Percentiles rank a stretch among this genome's conserved stretches.
Conservation (phyloP, 2,888 invertebrate genomes). For the Encarsia formosa region DNA sequence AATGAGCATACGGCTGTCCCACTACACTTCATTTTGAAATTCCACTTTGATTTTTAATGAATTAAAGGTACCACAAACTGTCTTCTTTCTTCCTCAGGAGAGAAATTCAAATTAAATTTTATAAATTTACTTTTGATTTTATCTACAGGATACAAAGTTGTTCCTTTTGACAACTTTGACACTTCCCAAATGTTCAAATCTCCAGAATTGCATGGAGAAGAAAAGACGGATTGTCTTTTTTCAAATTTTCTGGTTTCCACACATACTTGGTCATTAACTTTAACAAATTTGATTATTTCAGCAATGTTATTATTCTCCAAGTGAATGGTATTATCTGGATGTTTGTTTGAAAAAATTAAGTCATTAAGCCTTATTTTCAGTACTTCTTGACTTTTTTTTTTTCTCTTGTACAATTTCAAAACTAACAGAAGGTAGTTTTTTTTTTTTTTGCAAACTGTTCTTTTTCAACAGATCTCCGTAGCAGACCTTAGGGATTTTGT, state of each 20-base stretch:
- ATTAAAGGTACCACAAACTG: neutral
- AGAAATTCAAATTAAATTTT: neutral
- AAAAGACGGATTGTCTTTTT: neutral
- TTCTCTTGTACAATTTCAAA: neutral
- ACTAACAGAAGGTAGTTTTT: neutral
- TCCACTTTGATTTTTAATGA: slow-evolving; percentile 1
- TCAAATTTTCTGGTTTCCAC: neutral
- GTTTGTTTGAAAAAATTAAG: neutral
- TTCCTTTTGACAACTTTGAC: neutral
- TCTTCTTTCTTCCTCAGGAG: neutral
- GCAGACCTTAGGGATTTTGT: neutral
- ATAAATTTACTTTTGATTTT: neutral
- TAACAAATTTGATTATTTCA: neutral
- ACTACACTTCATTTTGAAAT: too few relatives aligned
- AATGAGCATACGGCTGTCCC: too few relatives aligned
- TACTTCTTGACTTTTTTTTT: too few relatives aligned
- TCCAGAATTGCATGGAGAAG: neutral
- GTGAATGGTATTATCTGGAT: neutral
- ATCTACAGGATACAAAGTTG: too few relatives aligned
- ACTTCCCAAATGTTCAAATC: neutral
- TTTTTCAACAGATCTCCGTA: neutral
- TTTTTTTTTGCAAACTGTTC: slow-evolving; percentile 2
- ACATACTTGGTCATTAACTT: neutral
- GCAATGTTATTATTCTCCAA: neutral
- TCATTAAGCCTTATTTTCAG: neutral